These are phyloP conservation scores for Cremastobaeus sp. DNA, from an alignment of 2,888 invertebrate species.

Conservation along the genomic window DNA sequence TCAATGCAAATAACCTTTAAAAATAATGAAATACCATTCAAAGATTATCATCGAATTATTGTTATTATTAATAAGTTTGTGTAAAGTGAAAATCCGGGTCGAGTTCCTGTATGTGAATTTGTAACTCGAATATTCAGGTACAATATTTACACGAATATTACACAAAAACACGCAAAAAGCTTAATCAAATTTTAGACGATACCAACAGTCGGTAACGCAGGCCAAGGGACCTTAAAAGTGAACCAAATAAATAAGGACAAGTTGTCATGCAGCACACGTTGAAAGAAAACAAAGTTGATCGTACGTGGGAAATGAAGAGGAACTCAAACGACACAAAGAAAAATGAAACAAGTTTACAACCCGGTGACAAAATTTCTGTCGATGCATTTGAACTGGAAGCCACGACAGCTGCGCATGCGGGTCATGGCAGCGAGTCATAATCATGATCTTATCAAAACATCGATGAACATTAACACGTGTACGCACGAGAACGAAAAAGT, in stretches of 20 bases:
- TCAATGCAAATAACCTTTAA: no score
- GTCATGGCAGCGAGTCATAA: constrained; percentile 54
- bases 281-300: background rate
- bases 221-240: background rate
- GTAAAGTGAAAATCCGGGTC: no score
- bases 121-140: no score
- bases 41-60: no score
- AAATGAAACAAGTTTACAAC: constrained; percentile 7
- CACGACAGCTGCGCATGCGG: constrained; percentile 60
- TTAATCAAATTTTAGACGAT: background rate
- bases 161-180: constrained; percentile 4
- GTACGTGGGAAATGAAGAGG: background rate
- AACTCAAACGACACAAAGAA: constrained; percentile 3
- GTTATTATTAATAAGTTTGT: no score
- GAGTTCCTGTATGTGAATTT: no score
- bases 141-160: constrained; percentile 5
- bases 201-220: constrained; percentile 4
- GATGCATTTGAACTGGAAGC: constrained; percentile 50
- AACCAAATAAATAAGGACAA: constrained; percentile 2
- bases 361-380: constrained; percentile 56
- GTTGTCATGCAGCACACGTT: constrained; percentile 26
- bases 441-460: constrained; percentile 55
- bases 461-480: constrained; percentile 68
- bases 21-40: no score
- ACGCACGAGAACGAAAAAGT: constrained; percentile 68